Evolutionary conservation across 2,113 vertebrate species (phyloP), one percentile per base, ranked within the genome.

Genomic region (Grantiella picta): DNA sequence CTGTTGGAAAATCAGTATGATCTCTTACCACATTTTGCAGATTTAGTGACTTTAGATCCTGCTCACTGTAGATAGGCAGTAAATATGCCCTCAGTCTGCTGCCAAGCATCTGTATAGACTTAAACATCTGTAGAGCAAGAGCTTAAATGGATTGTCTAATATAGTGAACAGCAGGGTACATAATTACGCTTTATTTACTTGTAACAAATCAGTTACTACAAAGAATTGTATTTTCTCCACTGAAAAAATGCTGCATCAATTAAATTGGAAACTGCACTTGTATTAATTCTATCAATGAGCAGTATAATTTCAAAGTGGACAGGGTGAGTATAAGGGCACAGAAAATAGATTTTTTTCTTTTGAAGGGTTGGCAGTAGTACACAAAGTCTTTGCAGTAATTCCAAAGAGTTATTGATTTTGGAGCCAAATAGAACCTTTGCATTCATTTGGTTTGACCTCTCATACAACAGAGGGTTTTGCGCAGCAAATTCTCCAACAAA

Each of bases 111-210:
- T 96, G 95, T 78, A 85, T 61, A 68, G 79, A 56, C 59, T 91
- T 91, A 92, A 88, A 92, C 90, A 94, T 90, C 90, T 95, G 82
- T 68, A 86, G 35, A 90, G 28, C 12, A 86, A 71, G 35, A 65
- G 35, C 35, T 92, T 65, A 91, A 91, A 83, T 63, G 79, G 59
- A n/a, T 83, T 80, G 56, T 75, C 47, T 70, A 81, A 86, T 77
- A 60, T 53, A 91, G 59, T 83, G 79, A 94, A 77, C 68, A 93
- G 82, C 71, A 93, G 91, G 75, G 59, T 83, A 71, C 49, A 75
- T 95, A 95, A 95, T 95, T 95, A 93, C 31, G 71, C 49, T 95
- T 93, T 92, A 94, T 93, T 92, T 92, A 88, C 75, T 95, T 68
- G 79, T 54, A 95, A 92, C 63, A 92, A 93, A 94, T 94, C 82